Evolutionary conservation across 2,888 invertebrate species (phyloP), one percentile per base, ranked within the genome.

Genomic region (Spodoptera picta): DNA sequence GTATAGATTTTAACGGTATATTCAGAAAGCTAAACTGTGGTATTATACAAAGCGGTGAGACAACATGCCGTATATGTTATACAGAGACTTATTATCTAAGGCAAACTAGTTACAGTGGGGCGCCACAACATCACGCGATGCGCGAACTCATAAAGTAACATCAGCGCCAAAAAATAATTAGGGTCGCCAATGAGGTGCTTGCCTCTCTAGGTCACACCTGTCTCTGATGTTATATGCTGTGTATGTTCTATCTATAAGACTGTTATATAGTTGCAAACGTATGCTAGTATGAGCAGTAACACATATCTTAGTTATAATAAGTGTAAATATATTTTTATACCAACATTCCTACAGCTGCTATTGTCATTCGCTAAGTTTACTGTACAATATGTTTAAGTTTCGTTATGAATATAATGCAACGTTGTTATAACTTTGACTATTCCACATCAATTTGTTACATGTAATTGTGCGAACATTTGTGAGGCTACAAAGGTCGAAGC

Each of bases 311-410:
- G 11, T 41, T 31, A 27, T 27, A 27, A 5, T 27, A 68, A 44
- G 58, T 65, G 69, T 79, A 68, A 67, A 73, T 76, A 65, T 78
- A 65, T 76, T 69, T 61, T 79, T 73, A 36, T 69, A 73, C 57
- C 43, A 62, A 78, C 75, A 79, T 75, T 80, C 79, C 75, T 68
- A 36, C 53, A 47, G 45, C 54, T 48, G 48, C n/a, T 51, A 48
- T 24, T 54, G 46, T 63, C 58, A 36, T 36, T 9, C 7, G 2
- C 6, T 36, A 36, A 36, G 36, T 36, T 5, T 36, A 6, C 1
- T 6, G 36, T 36, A 36, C 9, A 36, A 36, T 36, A 36, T 36
- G 36, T 36, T 36, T 36, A 36, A 7, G 36, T 36, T 36, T 36
- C 6, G 36, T 36, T 36, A 36, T 7, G 36, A 36, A 36, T 9